Base-by-base conservation (phyloP, 2,113 vertebrate species). In the Dissostichus mawsoni region DNA sequence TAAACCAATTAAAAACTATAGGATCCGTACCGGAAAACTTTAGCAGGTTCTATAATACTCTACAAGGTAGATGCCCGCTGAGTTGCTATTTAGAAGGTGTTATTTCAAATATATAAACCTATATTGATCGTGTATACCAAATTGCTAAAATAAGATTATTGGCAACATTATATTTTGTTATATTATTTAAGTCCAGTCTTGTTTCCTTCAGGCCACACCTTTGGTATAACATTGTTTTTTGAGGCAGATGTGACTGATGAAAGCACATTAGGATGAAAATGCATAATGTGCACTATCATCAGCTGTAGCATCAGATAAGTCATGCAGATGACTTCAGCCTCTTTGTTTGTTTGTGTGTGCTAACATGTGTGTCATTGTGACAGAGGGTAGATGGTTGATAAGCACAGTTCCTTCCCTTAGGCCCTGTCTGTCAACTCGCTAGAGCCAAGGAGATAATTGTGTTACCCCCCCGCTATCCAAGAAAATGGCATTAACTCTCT, bases 401-500 rank as follows among this genome's bases (percentile, higher is more conserved):
- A 87, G 84, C 74, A 78, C 47, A 44, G 52, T 13, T 76, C 44
- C 62, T 77, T 78, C 82, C 80, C 87, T 55, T 3, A 81, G 76
- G 84, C 85, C 69, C 52, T 65, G 78, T 78, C 83, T 88, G 82
- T 90, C 85, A 90, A 83, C 82, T 74, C 76, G 63, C 61, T 56
- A 53, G 68, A 90, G 82, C 78, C 74, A 84, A 71, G 47, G 50
- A 41, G 84, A 92, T 89, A 91, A 93, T 90, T 90, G 85, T 81
- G 81, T 89, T 85, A 83, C 82, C 73, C 77, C 74, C 36, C 84
- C n/a, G 73, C 82, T 89, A 86, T 90, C 79, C 36, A 68, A 74
- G 73, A 84, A 74, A 91, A 82, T 65, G 70, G 50, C 63, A 86
- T 79, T 80, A 86, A 77, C 70, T 75, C 73, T 82, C 16, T 73